Base-by-base conservation (phyloP, 2,113 vertebrate genomes). In the Galbula dea region DNA sequence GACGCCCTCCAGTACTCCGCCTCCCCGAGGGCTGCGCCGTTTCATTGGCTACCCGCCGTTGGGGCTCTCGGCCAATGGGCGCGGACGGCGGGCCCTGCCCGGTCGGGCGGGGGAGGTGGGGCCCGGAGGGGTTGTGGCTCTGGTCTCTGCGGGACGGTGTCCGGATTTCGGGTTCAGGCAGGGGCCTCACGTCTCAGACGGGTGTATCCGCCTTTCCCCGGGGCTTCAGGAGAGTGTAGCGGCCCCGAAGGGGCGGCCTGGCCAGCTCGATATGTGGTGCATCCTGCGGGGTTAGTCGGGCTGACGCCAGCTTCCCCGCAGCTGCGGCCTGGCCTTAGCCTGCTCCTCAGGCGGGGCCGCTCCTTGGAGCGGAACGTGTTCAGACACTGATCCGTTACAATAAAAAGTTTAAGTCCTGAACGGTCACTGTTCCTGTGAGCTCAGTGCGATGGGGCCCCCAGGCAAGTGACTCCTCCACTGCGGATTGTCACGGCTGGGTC, bases 1-100 rank as follows among this genome's bases (percentile, higher is more conserved):
- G 95, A 96, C 61, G 11, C 54, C 37, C 6, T 0, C 26, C 49
- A 3, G 4, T 9, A 26, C 61, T 52, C 73, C 93, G 65, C 93
- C 95, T 34, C 3, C 10, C 63, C 9, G 3, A 11, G 2, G 46
- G 15, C 2, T 10, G 24, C 26, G 32, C 59, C 34, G 14, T 0
- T 18, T 81, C 41, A 97, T 96, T 96, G 95, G 96, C 78, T 80
- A 13, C 2, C 19, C 1, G 4, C 2, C 11, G 39, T 30, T 9
- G 9, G 12, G 3, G 22, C 1, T 24, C 14, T 30, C 32, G 37
- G 21, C 93, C 95, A 96, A 94, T 91, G 82, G 83, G n/a, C n/a
- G 45, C 20, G 52, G 39, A 54, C 52, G 43, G 83, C 83, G 58
- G 39, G 58, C 16, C 12, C 20, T 24, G 26, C 55, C 23, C 2